phyloP scores from a whole-genome alignment of 1,140 invertebrate genomes.

The Drosophila kanapiae region DNA sequence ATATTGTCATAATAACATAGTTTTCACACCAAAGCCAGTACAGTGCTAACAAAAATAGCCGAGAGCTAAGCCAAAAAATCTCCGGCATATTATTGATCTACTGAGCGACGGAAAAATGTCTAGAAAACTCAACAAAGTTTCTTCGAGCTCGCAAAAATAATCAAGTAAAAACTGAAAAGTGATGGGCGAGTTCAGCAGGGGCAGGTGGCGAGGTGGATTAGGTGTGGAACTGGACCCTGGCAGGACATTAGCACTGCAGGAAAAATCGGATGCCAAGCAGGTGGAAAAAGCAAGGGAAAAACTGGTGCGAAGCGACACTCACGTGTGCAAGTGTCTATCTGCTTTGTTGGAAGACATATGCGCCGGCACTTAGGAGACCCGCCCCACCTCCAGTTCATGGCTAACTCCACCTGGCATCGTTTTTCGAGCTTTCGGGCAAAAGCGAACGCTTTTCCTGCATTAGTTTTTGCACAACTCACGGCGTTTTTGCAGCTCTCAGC shows the following conservation, averaged over 20 bases:
- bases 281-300: conserved; percentile 33
- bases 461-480: conserved; percentile 44
- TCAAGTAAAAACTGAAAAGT: conserved; percentile 22
- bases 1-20: conserved; percentile 6
- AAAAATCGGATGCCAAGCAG: conserved; percentile 37
- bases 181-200: not conserved
- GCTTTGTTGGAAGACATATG: conserved; percentile 70
- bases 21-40: not conserved
- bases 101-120: conserved; percentile 19
- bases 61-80: not conserved
- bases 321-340: conserved; percentile 44
- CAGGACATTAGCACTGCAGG: conserved; percentile 45
- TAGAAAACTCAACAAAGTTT: conserved; percentile 34
- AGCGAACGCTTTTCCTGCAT: conserved; percentile 46
- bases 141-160: conserved; percentile 13
- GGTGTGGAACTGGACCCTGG: conserved; percentile 21
- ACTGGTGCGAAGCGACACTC: conserved; percentile 47
- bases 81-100: conserved; percentile 30
- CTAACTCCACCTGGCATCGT: conserved; percentile 16
- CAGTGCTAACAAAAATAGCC: conserved; percentile 1
- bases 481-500: conserved; percentile 33
- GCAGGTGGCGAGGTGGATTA: conserved; percentile 8
- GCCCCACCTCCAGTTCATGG: conserved; percentile 13
- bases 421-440: conserved; percentile 38
- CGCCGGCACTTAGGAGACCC: conserved; percentile 70